These are phyloP conservation scores for Zelleria hepariella DNA, from an alignment of 2,888 invertebrate species.

Conservation along the genomic window DNA sequence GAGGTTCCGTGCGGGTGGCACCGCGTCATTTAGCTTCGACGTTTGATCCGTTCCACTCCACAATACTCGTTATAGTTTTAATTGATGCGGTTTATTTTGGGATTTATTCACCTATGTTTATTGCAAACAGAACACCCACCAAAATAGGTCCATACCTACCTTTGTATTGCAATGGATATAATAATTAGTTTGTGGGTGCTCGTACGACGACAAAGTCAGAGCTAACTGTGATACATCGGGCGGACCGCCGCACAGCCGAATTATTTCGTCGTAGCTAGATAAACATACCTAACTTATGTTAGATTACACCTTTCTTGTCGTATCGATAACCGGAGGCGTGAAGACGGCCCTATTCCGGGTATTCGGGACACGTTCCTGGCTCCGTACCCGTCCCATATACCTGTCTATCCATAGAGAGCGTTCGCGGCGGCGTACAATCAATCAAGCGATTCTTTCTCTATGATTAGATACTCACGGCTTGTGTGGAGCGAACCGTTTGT, in stretches of 20 bases:
- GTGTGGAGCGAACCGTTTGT: neutral
- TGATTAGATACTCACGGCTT: neutral
- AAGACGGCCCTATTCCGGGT: neutral
- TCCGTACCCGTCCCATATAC: neutral
- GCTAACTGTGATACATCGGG: neutral
- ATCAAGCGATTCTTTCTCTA: neutral
- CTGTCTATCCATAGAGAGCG: neutral
- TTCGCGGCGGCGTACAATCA: neutral
- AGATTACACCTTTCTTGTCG: neutral
- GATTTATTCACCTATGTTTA: too few species aligned
- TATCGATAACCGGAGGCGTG: neutral
- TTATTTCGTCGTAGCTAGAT: neutral
- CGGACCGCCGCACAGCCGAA: neutral
- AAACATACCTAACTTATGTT: neutral
- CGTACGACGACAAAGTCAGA: neutral
- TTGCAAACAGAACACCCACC: too few species aligned
- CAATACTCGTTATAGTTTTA: neutral
- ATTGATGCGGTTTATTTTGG: too few species aligned
- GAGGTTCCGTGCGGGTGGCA: conserved; percentile 11
- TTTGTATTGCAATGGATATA: too few species aligned
- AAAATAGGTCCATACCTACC: too few species aligned
- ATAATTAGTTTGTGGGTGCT: neutral
- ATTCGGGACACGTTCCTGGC: neutral
- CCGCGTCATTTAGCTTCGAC: neutral
- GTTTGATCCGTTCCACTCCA: neutral